Base-by-base conservation (phyloP, 2,888 invertebrate genomes). In the Apamea epomidion region DNA sequence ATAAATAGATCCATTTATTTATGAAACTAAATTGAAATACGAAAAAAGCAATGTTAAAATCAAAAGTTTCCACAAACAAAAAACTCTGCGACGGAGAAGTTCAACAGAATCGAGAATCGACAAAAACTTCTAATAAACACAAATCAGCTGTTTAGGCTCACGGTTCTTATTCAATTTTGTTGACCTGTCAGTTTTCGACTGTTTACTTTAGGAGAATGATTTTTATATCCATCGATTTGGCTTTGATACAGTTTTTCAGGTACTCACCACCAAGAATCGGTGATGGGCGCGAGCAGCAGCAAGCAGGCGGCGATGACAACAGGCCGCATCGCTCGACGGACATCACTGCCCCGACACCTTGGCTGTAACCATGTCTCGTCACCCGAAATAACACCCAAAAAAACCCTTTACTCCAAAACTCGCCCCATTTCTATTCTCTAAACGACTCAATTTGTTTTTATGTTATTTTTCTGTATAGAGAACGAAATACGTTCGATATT, bases 261-360 rank as follows among this genome's bases (percentile, higher is more conserved):
- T 94, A 98, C 98, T 98, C 97, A 99, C 99, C 98, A 98, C 98
- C 98, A 98, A 95, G 98, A 98, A 96, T 98, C 98, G 96, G 98
- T 98, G 97, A 98, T 98, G 97, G 98, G 98, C 97, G 98, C 98
- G 97, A 98, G 98, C 97, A 98, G 98, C 97, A 98, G 98, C 95
- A 98, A 97, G 97, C 98, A 98, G 95, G 98, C 98, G 97, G 98
- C 98, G 97, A 98, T 98, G 97, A 98, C 97, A 97, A 98, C 98
- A 95, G 98, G 97, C 97, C 98, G 98, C 98, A 98, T 98, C 90
- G 94, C 95, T 93, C 92, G 93, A 87, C 90, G 92, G 93, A 94
- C 96, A 96, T 96, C 97, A 97, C 97, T 96, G 95, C 94, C 95
- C 93, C 89, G 90, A 92, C 91, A 91, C 91, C 91, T 89, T 89